Conservation (phyloP, 2,888 invertebrate species). For the Torymus auratus region DNA sequence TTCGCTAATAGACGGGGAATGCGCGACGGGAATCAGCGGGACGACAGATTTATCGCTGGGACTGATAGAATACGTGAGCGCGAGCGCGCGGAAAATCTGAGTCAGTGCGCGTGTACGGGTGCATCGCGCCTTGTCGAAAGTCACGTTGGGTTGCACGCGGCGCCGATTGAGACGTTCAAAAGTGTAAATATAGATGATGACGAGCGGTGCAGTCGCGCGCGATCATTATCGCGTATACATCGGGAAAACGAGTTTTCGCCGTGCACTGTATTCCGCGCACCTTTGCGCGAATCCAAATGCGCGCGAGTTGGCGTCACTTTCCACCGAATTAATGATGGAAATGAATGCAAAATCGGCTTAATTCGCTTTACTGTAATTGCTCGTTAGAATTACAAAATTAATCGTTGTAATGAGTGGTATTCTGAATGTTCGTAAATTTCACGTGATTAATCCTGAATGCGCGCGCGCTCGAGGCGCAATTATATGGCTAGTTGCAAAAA, state of each 20-base stretch:
- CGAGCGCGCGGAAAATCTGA: slow-evolving; percentile 9
- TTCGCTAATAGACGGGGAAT: slow-evolving; percentile 34
- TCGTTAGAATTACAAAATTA: slow-evolving; percentile 9
- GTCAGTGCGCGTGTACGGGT: slow-evolving; percentile 3
- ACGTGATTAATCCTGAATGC: slow-evolving; percentile 5
- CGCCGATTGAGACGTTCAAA: slow-evolving; percentile 18
- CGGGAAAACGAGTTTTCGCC: slow-evolving; percentile 39
- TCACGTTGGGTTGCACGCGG: slow-evolving; percentile 25
- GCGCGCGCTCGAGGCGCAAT: background rate
- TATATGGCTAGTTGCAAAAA: slow-evolving; percentile 18
- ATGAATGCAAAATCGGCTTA: slow-evolving; percentile 14
- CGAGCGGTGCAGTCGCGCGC: background rate
- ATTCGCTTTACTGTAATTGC: slow-evolving; percentile 21
- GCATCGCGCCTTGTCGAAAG: slow-evolving; percentile 16
- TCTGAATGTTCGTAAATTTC: slow-evolving; percentile 14
- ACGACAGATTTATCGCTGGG: slow-evolving; percentile 5
- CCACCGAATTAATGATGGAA: slow-evolving; percentile 20
- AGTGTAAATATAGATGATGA: slow-evolving; percentile 45
- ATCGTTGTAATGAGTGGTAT: background rate
- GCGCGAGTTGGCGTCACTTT: background rate
- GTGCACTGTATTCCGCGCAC: background rate
- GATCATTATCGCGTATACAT: slow-evolving; percentile 19
- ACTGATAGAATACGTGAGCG: slow-evolving; percentile 8
- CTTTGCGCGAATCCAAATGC: background rate
- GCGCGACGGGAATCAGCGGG: slow-evolving; percentile 18